phyloP scores from a whole-genome alignment of 2,888 invertebrate genomes.

The Volucella inflata region DNA sequence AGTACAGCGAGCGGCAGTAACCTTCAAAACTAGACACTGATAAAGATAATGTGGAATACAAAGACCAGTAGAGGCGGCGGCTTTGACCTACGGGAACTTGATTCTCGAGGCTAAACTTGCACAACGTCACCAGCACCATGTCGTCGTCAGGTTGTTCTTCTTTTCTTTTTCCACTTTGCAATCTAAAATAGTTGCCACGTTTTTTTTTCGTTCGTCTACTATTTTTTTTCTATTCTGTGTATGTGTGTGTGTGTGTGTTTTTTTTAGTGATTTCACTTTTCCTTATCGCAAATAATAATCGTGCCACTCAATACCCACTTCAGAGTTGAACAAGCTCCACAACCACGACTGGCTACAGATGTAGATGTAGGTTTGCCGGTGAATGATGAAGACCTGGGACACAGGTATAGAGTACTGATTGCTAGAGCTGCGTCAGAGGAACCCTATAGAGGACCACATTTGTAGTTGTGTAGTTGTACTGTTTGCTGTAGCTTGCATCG shows the following conservation, averaged over 20 bases:
- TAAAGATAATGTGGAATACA: not conserved
- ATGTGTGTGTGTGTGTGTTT: constrained; percentile 4
- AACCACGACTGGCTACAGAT: constrained; percentile 12
- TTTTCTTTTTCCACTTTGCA: constrained; percentile 6
- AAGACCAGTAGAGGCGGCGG: constrained; percentile 21
- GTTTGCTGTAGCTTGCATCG: constrained; percentile 32
- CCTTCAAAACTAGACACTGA: too few relatives aligned
- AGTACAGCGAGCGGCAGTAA: too few relatives aligned
- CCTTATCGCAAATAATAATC: constrained; percentile 60
- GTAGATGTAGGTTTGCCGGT: constrained; percentile 19
- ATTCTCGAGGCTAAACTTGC: constrained; percentile 17
- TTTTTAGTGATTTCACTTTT: constrained; percentile 54
- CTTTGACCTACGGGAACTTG: constrained; percentile 63
- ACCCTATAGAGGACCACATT: not conserved
- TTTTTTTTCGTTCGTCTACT: constrained; percentile 17
- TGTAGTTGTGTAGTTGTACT: not conserved
- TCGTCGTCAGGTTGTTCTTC: constrained; percentile 17
- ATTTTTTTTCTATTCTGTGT: constrained; percentile 1
- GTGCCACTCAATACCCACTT: constrained; percentile 59
- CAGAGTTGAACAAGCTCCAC: constrained; percentile 44
- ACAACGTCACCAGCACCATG: constrained; percentile 13
- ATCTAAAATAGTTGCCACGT: constrained; percentile 38
- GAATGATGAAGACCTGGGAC: not conserved
- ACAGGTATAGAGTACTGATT: not conserved
- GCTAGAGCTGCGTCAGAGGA: not conserved